phyloP scores from a whole-genome alignment of 1,140 invertebrate species.

The Dryas iulia region DNA sequence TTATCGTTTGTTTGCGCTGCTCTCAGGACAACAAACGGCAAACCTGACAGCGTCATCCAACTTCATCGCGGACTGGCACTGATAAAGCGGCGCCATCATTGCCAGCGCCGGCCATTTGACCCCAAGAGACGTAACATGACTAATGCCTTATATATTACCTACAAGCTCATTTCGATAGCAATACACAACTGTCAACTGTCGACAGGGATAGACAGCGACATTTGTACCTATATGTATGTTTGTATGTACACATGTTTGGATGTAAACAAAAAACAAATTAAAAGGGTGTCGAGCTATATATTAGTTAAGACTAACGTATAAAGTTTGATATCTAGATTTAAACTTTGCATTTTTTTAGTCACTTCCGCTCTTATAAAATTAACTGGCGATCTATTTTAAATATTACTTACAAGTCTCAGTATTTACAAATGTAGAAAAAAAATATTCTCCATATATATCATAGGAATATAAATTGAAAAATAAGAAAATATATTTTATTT shows the following conservation, averaged over 20 bases:
- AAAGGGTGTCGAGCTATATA: no score
- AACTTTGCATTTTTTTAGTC: no score
- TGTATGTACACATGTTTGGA: no score
- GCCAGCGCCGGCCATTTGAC: slow-evolving; percentile 49
- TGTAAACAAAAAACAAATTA: not conserved
- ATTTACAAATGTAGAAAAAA: no score
- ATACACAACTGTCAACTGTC: slow-evolving; percentile 26
- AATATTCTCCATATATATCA: no score
- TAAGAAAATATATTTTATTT: not conserved
- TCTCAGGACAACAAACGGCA: slow-evolving; percentile 43
- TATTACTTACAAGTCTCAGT: no score
- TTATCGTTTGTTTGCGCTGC: slow-evolving; percentile 36
- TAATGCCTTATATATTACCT: slow-evolving; percentile 60
- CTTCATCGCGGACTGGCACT: slow-evolving; percentile 61
- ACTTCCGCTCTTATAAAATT: no score
- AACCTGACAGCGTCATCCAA: slow-evolving; percentile 58
- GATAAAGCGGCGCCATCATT: slow-evolving; percentile 61
- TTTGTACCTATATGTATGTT: not conserved
- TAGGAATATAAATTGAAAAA: not conserved
- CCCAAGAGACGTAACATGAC: slow-evolving; percentile 52
- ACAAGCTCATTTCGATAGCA: slow-evolving; percentile 42
- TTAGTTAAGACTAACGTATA: not conserved
- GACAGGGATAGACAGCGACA: slow-evolving; percentile 19
- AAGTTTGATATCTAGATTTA: not conserved
- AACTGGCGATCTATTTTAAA: no score